Percentiles rank a stretch among this genome's conserved stretches.
Conservation (phyloP, 2,888 invertebrate genomes). For the Norana najaformis region DNA sequence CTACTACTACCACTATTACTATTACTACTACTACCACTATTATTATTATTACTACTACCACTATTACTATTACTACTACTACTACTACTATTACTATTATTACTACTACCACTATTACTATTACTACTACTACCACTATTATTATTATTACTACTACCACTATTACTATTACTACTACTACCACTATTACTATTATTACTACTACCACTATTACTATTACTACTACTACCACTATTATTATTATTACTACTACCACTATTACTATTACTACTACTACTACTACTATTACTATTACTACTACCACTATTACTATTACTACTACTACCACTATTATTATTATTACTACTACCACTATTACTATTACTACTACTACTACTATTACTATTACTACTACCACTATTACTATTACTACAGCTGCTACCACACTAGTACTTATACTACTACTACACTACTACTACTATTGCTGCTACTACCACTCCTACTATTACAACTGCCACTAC, state of each 20-base stretch:
- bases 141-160: not conserved
- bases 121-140: not conserved
- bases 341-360: not conserved
- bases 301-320: no score
- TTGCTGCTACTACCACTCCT: no score
- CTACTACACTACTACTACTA: no score
- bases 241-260: not conserved
- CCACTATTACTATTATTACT: conserved; percentile 21
- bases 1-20: no score
- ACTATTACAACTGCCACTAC: not conserved
- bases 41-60: conserved; percentile 17
- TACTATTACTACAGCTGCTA: no score
- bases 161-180: conserved; percentile 19
- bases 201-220: conserved; percentile 26
- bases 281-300: not conserved
- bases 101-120: not conserved
- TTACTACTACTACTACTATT: not conserved
- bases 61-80: not conserved
- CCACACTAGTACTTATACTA: not conserved
- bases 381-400: no score
- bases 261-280: no score
- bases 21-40: conserved; percentile 16
- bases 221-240: not conserved
- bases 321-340: not conserved
- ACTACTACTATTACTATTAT: conserved; percentile 18